phyloP scores from a whole-genome alignment of 2,888 invertebrate genomes.

The Campoletis raptor region DNA sequence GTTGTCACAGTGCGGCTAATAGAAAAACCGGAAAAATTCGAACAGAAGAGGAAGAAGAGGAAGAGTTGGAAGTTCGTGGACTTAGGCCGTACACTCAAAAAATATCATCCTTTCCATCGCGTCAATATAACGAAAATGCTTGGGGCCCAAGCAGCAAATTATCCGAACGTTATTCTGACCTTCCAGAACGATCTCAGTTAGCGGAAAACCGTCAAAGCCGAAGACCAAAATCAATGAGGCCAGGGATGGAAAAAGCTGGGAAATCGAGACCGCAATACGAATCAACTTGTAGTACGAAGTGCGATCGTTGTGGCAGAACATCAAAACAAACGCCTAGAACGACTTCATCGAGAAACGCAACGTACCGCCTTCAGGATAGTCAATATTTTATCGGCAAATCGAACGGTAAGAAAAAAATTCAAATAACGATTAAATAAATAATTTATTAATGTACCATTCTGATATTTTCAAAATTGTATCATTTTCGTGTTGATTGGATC shows the following conservation, averaged over 20 bases:
- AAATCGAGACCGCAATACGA: conserved; percentile 62
- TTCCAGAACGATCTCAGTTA: conserved; percentile 5
- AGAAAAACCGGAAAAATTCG: conserved; percentile 29
- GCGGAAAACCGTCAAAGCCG: conserved; percentile 62
- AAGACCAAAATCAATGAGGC: conserved; percentile 64
- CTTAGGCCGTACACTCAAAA: conserved; percentile 17
- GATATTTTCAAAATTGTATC: not conserved
- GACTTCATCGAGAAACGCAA: conserved; percentile 65
- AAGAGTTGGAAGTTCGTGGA: conserved; percentile 32
- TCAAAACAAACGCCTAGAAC: conserved; percentile 63
- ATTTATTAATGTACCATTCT: not conserved
- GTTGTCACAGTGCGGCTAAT: conserved; percentile 36
- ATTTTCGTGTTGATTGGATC: not conserved
- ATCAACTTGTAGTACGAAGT: conserved; percentile 65
- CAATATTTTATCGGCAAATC: conserved; percentile 67
- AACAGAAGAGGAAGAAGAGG: conserved; percentile 54
- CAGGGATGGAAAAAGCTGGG: conserved; percentile 69
- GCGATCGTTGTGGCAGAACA: conserved; percentile 73
- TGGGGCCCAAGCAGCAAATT: conserved; percentile 68
- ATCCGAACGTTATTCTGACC: conserved; percentile 69
- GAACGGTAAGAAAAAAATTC: conserved; percentile 71
- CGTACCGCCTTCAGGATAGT: conserved; percentile 73
- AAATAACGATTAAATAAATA: not conserved
- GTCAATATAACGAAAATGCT: conserved; percentile 40
- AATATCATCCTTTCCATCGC: conserved; percentile 56